phyloP scores from a whole-genome alignment of 1,140 invertebrate species.

The Lordiphosa mommai region DNA sequence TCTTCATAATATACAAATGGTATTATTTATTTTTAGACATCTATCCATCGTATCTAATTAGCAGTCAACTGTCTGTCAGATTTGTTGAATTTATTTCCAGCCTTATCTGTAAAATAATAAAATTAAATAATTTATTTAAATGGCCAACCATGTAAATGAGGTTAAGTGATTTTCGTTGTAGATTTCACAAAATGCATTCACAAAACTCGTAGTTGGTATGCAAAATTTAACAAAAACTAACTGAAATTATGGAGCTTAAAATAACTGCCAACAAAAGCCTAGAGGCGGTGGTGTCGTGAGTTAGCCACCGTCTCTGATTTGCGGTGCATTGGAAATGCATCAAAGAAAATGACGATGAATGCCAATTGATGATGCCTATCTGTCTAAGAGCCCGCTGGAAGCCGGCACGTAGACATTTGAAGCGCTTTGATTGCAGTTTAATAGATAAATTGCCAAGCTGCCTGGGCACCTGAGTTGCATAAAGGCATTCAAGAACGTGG shows the following conservation, averaged over 20 bases:
- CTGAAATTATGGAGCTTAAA: constrained; percentile 33
- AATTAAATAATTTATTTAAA: constrained; percentile 77
- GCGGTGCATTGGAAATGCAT: constrained; percentile 45
- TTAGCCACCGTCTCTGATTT: constrained; percentile 30
- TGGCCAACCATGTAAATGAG: constrained; percentile 55
- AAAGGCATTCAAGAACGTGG: constrained; percentile 29
- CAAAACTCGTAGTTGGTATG: constrained; percentile 30
- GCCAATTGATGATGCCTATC: constrained; percentile 61
- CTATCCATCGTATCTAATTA: background rate
- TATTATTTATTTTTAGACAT: constrained; percentile 3
- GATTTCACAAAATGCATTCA: constrained; percentile 30
- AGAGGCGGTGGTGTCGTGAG: constrained; percentile 49
- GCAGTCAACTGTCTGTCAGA: constrained; percentile 28
- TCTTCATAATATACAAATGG: constrained; percentile 12
- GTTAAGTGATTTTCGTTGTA: constrained; percentile 72
- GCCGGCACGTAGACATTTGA: constrained; percentile 48
- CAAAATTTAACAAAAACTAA: constrained; percentile 57
- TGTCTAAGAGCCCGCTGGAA: constrained; percentile 21
- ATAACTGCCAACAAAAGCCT: constrained; percentile 30
- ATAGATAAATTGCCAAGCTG: constrained; percentile 42
- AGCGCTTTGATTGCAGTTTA: constrained; percentile 52
- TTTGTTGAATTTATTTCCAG: constrained; percentile 12
- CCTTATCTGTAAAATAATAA: constrained; percentile 62
- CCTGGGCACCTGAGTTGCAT: constrained; percentile 63
- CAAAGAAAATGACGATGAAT: constrained; percentile 42